Base-by-base conservation (phyloP, 1,140 invertebrate species). In the Diachasmimorpha longicaudata region DNA sequence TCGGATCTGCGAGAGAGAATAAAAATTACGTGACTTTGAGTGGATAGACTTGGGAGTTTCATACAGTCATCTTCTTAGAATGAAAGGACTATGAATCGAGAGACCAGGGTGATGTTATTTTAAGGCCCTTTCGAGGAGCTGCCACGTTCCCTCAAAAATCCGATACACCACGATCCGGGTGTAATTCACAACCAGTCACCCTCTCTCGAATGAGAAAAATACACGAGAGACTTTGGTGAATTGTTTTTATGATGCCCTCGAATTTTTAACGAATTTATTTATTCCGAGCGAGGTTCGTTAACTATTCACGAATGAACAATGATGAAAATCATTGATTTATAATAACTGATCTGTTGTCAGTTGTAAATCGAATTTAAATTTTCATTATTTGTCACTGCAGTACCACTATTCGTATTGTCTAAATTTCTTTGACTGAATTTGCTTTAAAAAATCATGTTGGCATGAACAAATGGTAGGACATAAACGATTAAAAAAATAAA, bases 1-100 rank as follows among this genome's bases (percentile, higher is more conserved):
- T 79, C 82, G 78, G n/a, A n/a, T 76, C 79, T 79, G 81, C 13
- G 58, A 25, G 19, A 25, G 13, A 79, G 79, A 83, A 81, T 80
- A 81, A 74, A 16, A 75, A 48, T 76, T 75, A 77, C 79, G 70
- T 74, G 37, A 37, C 76, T 81, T 42, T 19, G 23, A 63, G 58
- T 63, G 58, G 23, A 63, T 23, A 25, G 21, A 63, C 58, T 23
- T 79, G 79, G 81, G 81, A 83, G 82, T 87, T 87, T 86, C 80
- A 88, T 85, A 80, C 84, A 88, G 85, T 88, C 85, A 87, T 88
- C 84, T 85, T 83, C 82, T 82, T 72, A 79, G 83, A 85, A 86
- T 85, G 83, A 86, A 87, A 86, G 81, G 81, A 80, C 83, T 83
- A 82, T 71, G 77, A 76, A 77, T 77, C 76, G 77, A 77, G 52